Evolutionary conservation across 2,888 invertebrate species (phyloP).

Genomic region (Hydriomena furcata): DNA sequence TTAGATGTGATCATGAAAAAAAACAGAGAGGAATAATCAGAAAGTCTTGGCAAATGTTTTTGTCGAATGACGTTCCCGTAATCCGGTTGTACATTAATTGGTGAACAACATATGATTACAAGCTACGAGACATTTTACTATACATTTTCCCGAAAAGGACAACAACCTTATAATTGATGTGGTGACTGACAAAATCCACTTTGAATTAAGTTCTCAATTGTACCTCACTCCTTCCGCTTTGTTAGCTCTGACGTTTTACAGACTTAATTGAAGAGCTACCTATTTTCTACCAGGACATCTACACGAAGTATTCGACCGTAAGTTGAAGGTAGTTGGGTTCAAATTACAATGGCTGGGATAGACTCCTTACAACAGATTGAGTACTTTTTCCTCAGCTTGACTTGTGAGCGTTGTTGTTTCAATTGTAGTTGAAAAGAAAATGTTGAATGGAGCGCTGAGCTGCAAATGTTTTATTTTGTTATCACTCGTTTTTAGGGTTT

Average conservation of each 20-base stretch:
- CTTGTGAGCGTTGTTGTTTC: conserved; percentile 16
- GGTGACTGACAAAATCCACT: conserved; percentile 10
- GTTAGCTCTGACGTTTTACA: conserved; percentile 15
- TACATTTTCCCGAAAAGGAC: conserved; percentile 11
- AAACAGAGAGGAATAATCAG: no score
- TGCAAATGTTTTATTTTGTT: conserved; percentile 12
- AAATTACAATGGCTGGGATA: conserved; percentile 1
- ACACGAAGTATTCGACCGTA: background rate
- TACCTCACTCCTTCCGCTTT: conserved; percentile 23
- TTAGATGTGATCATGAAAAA: no score
- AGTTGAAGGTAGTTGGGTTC: background rate
- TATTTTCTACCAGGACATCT: conserved; percentile 1
- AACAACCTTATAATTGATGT: conserved; percentile 13
- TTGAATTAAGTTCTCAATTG: conserved; percentile 11
- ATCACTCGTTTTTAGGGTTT: no score
- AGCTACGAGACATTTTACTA: background rate
- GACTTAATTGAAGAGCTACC: conserved; percentile 20
- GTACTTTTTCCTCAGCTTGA: conserved; percentile 18
- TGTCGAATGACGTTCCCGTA: no score
- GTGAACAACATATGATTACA: conserved; percentile 1
- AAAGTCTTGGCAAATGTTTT: no score
- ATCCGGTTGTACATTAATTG: conserved; percentile 11
- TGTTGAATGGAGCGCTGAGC: conserved; percentile 10
- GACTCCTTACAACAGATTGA: background rate
- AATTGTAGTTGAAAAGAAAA: conserved; percentile 1